These are phyloP conservation scores for Setophaga petechia DNA, from an alignment of 2,113 vertebrate species.

Conservation along the genomic window DNA sequence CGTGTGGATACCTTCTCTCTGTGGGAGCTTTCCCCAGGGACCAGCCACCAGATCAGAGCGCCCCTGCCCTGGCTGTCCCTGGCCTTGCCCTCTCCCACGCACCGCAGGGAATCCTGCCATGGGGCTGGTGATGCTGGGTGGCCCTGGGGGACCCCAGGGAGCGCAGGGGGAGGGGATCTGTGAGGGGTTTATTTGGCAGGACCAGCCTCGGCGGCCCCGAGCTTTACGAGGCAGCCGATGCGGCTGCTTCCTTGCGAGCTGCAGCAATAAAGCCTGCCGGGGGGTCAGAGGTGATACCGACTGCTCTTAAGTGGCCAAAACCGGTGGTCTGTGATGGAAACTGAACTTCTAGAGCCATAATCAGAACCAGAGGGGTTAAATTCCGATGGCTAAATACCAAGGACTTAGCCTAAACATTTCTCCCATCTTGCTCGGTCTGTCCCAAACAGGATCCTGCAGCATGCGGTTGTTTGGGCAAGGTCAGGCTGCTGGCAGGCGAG, in stretches of 20 bases:
- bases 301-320: constrained; percentile 45
- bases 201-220: not conserved
- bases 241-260: not conserved
- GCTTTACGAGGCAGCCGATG: constrained; percentile 29
- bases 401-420: constrained; percentile 59
- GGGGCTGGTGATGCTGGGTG: not conserved
- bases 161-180: accelerated
- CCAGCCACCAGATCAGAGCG: not conserved
- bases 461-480: not conserved
- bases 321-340: constrained; percentile 31
- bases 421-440: not conserved
- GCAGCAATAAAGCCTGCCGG: not conserved
- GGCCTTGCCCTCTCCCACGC: not conserved
- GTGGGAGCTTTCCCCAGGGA: not conserved
- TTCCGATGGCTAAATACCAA: not conserved
- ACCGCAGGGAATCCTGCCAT: accelerated
- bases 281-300: constrained; percentile 30
- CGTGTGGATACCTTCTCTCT: no score
- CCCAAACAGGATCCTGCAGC: constrained; percentile 21
- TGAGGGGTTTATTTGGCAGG: not conserved
- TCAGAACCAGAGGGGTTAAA: constrained; percentile 54
- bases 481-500: not conserved
- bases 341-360: constrained; percentile 49
- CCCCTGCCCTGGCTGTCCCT: not conserved
- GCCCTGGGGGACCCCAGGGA: not conserved